phyloP scores from a whole-genome alignment of 1,140 invertebrate species.

The Trigoniulus corallinus region DNA sequence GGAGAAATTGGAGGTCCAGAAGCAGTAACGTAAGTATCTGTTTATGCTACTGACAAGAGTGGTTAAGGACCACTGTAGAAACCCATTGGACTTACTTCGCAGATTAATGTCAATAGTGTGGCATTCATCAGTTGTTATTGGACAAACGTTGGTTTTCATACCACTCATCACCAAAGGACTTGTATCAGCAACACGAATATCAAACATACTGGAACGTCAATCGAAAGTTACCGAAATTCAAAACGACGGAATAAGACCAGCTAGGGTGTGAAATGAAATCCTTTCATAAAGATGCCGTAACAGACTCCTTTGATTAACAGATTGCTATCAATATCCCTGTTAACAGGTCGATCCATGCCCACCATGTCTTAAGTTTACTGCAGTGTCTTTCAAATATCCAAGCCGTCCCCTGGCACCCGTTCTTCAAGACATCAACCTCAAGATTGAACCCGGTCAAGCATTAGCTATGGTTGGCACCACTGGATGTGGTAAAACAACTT shows the following conservation, averaged over 20 bases:
- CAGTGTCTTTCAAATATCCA: no score
- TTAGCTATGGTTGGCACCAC: slow-evolving; percentile 75
- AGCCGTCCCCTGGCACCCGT: no score
- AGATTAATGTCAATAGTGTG: no score
- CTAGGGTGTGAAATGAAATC: no score
- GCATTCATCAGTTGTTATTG: slow-evolving; percentile 75
- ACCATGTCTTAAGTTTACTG: not conserved
- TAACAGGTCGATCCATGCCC: not conserved
- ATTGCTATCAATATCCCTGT: no score
- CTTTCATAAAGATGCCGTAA: slow-evolving; percentile 1
- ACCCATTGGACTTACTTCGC: no score
- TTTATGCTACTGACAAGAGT: no score
- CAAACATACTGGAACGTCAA: slow-evolving; percentile 30
- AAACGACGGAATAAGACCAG: no score
- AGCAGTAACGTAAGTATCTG: no score
- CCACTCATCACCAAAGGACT: slow-evolving; percentile 76
- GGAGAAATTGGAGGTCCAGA: no score
- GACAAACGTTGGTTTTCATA: slow-evolving; percentile 63
- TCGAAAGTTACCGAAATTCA: slow-evolving; percentile 34
- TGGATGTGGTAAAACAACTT: slow-evolving; percentile 49
- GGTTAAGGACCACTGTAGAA: no score
- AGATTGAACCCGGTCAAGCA: slow-evolving; percentile 46
- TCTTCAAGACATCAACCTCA: slow-evolving; percentile 32
- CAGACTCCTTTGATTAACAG: not conserved
- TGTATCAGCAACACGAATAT: slow-evolving; percentile 56